phyloP scores from a whole-genome alignment of 2,888 invertebrate species.

The Scaptomyza caliginosa region DNA sequence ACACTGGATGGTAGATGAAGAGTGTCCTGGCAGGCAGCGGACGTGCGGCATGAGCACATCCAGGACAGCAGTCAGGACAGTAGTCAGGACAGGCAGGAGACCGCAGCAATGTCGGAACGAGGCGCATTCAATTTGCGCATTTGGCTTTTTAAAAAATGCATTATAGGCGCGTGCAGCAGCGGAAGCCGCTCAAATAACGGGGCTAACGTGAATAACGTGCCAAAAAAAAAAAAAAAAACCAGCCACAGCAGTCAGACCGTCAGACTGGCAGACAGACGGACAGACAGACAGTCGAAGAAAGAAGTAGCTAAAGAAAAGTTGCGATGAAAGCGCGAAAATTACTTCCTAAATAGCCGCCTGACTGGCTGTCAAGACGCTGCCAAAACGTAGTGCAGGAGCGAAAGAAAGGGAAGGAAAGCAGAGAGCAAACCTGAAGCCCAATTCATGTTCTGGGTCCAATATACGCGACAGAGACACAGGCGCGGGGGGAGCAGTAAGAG shows the following conservation, averaged over 20 bases:
- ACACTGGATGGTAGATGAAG: neutral
- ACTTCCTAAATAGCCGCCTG: constrained; percentile 79
- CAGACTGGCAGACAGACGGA: constrained; percentile 22
- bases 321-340: constrained; percentile 76
- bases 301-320: constrained; percentile 40
- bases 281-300: constrained; percentile 32
- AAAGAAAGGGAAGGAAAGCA: neutral
- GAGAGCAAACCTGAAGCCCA: constrained; percentile 15
- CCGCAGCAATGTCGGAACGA: constrained; percentile 56
- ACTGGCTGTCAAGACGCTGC: constrained; percentile 70
- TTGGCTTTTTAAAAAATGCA: constrained; percentile 79
- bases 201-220: constrained; percentile 74
- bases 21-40: constrained; percentile 41
- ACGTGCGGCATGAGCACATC: constrained; percentile 47
- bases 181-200: constrained; percentile 55
- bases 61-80: constrained; percentile 8
- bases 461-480: neutral
- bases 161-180: constrained; percentile 57
- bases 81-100: constrained; percentile 23
- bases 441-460: constrained; percentile 1
- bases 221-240: constrained; percentile 63
- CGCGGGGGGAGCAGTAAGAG: neutral
- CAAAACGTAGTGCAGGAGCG: constrained; percentile 1
- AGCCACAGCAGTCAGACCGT: constrained; percentile 58
- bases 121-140: constrained; percentile 76